Evolutionary conservation across 2,113 vertebrate genomes (phyloP).

Genomic region (Sinocyclocheilus rhinocerous): DNA sequence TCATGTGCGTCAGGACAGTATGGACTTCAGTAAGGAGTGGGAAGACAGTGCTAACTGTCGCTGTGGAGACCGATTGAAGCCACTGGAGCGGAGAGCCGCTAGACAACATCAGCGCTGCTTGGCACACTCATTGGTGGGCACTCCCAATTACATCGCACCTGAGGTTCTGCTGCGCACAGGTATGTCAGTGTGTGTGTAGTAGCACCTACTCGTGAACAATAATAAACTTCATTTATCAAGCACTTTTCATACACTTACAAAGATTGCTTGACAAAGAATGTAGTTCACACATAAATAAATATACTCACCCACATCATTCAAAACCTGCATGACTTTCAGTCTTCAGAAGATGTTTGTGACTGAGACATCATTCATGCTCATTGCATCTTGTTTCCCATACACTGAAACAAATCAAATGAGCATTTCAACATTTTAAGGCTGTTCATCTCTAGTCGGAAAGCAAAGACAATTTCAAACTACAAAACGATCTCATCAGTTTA

Average conservation of each 20-base stretch:
- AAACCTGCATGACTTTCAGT: neutral
- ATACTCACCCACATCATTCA: neutral
- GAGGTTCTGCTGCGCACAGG: constrained; percentile 95
- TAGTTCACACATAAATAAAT: neutral
- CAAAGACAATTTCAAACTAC: too few relatives aligned
- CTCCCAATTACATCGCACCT: constrained; percentile 96
- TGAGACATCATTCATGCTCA: neutral
- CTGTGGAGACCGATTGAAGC: constrained; percentile 91
- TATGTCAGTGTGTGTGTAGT: constrained; percentile 50
- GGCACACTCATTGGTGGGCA: constrained; percentile 96
- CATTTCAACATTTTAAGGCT: neutral
- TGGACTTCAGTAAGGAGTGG: constrained; percentile 99
- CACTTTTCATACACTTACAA: neutral
- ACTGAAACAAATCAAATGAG: neutral
- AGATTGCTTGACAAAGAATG: neutral
- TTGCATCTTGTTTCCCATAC: neutral
- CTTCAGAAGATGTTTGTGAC: neutral
- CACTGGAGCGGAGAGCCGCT: constrained; percentile 90
- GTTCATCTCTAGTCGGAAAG: neutral
- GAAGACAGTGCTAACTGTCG: constrained; percentile 88
- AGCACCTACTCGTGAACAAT: neutral
- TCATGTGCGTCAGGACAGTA: constrained; percentile 94
- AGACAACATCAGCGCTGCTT: constrained; percentile 95
- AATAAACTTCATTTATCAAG: neutral
- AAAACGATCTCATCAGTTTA: too few relatives aligned